A percentile compares a stretch with the other conserved stretches of the same genome.
These are phyloP conservation scores for Pogonomyrmex californicus DNA, from an alignment of 1,140 invertebrate genomes.

Conservation along the genomic window DNA sequence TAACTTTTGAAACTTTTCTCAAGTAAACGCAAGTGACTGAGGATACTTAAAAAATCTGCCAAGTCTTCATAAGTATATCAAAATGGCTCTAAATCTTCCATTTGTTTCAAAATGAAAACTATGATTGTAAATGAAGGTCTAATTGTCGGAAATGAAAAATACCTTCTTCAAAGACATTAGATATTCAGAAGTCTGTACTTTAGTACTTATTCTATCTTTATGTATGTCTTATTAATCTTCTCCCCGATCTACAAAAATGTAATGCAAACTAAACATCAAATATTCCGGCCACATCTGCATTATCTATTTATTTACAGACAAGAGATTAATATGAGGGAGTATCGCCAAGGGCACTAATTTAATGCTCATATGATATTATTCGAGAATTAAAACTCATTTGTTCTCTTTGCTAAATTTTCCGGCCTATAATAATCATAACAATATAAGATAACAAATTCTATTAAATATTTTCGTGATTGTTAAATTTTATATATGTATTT, in stretches of 20 bases:
- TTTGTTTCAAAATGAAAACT: slow-evolving; percentile 64
- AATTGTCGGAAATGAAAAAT: not conserved
- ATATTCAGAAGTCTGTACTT: slow-evolving; percentile 49
- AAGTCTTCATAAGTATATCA: slow-evolving; percentile 61
- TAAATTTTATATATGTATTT: not conserved
- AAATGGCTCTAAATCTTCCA: slow-evolving; percentile 70
- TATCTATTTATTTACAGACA: slow-evolving; percentile 77
- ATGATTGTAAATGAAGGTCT: slow-evolving; percentile 52
- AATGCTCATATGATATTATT: slow-evolving; percentile 36
- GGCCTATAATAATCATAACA: slow-evolving; percentile 34
- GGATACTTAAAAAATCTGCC: slow-evolving; percentile 73
- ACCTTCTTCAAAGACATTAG: slow-evolving; percentile 49
- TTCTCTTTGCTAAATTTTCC: slow-evolving; percentile 19
- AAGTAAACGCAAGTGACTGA: slow-evolving; percentile 73
- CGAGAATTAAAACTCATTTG: slow-evolving; percentile 12
- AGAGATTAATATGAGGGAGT: slow-evolving; percentile 71
- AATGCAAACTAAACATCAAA: slow-evolving; percentile 77
- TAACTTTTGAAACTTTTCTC: slow-evolving; percentile 80
- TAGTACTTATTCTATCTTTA: slow-evolving; percentile 64
- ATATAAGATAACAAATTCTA: slow-evolving; percentile 1
- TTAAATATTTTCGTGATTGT: slow-evolving; percentile 5
- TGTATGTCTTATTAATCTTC: slow-evolving; percentile 66
- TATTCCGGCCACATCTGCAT: slow-evolving; percentile 79
- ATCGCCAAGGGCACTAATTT: slow-evolving; percentile 68
- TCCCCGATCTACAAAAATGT: slow-evolving; percentile 65